phyloP scores from a whole-genome alignment of 2,113 vertebrate species.

The Oncorhynchus keta region DNA sequence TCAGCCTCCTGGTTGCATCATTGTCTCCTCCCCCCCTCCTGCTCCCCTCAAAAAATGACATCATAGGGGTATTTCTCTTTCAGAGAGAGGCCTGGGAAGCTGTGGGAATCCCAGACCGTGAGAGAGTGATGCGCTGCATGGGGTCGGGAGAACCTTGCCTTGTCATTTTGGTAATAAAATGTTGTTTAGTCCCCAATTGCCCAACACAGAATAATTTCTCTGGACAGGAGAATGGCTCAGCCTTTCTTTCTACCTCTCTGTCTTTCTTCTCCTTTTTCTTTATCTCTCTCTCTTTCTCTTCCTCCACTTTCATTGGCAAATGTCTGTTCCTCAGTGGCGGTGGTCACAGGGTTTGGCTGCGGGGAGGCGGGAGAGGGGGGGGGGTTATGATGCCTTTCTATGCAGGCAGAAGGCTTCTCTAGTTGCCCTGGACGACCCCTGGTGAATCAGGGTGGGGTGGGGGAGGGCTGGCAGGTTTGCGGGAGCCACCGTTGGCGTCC shows the following conservation, averaged over 20 bases:
- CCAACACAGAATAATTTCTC: too few species aligned
- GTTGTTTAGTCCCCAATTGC: too few species aligned
- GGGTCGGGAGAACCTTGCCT: too few species aligned
- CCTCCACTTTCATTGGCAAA: too few species aligned
- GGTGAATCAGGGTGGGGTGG: slow-evolving; percentile 4
- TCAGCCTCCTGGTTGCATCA: slow-evolving; percentile 48
- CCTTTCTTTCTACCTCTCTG: not conserved
- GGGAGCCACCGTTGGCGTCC: slow-evolving; percentile 16
- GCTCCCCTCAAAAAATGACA: slow-evolving; percentile 48
- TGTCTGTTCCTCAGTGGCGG: not conserved
- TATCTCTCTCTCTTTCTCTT: too few species aligned
- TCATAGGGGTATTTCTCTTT: slow-evolving; percentile 30
- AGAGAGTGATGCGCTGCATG: too few species aligned
- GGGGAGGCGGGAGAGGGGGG: not conserved
- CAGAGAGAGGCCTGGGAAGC: slow-evolving; percentile 27
- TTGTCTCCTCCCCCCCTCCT: slow-evolving; percentile 40
- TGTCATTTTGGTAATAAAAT: too few species aligned
- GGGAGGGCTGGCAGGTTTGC: slow-evolving; percentile 20
- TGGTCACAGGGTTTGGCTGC: not conserved
- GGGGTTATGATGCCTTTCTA: not conserved
- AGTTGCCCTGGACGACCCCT: slow-evolving; percentile 18
- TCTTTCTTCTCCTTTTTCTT: too few species aligned
- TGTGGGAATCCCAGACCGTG: slow-evolving; percentile 25
- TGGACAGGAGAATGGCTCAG: not conserved
- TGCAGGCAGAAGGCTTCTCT: not conserved